Evolutionary conservation across 2,888 invertebrate species (phyloP), one percentile per base, ranked within the genome.

Genomic region (Nomada ruficornis): DNA sequence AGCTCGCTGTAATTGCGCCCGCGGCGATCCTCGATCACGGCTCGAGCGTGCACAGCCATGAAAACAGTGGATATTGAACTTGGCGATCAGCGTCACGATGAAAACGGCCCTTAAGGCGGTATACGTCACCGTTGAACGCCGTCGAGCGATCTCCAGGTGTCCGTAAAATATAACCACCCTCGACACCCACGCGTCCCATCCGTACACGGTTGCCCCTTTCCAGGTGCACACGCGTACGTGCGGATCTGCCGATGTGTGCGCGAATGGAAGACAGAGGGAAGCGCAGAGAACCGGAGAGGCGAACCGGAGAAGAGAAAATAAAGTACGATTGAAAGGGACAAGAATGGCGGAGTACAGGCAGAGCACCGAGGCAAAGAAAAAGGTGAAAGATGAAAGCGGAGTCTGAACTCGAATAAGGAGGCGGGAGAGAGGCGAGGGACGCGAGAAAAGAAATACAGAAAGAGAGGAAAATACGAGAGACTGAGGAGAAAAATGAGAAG

Each of bases 41-140:
- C 26, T 26, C 26, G 26, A 26, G 26, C 26, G 26, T 26, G 11
- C n/a, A 18, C 42, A 57, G 20, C 20, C 20, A 29, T 29, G 55
- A 15, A 76, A 76, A 68, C 68, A 50, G 62, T 69, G 63, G 78
- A 79, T 69, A 77, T 69, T 44, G 78, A 79, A 69, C 77, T 64
- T 55, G 68, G 68, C 52, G 71, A 72, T 78, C 67, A 57, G 71
- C 67, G 62, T 78, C 65, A 67, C 67, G 57, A 63, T 62, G 78
- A 78, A 60, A 77, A 72, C 78, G 54, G 50, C 77, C 70, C 80
- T 67, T 62, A 47, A 76, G 65, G 64, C 70, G 59, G 20, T 65
- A 60, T 23, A 60, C 79, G 80, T 65, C 67, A 54, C 54, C 18
- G 71, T 65, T n/a, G 54, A 71, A 57, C 77, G 67, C 50, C 70